These are phyloP conservation scores for Polyploca ridens DNA, from an alignment of 2,888 invertebrate species.

Conservation along the genomic window DNA sequence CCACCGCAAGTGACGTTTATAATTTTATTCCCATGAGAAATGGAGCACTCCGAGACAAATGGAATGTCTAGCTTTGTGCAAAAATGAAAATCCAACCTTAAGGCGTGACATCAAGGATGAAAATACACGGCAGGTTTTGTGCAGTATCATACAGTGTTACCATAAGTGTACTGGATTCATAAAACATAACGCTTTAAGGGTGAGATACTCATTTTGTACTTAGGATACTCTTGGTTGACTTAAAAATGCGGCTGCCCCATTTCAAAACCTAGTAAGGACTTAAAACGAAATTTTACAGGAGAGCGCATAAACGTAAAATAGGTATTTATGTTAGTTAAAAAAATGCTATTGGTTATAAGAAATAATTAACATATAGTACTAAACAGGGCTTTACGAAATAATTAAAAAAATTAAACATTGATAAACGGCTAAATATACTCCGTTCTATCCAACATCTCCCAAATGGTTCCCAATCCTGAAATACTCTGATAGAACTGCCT, in stretches of 20 bases:
- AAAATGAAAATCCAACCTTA: neutral
- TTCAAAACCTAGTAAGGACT: too few relatives aligned
- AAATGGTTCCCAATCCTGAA: neutral
- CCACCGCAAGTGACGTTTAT: neutral
- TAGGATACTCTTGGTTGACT: neutral
- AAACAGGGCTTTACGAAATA: too few relatives aligned
- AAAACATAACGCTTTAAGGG: constrained; percentile 1
- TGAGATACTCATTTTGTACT: neutral
- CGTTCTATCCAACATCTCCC: neutral
- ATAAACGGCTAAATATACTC: too few relatives aligned
- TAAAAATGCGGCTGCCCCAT: too few relatives aligned
- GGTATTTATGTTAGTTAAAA: too few relatives aligned
- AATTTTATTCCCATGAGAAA: constrained; percentile 3
- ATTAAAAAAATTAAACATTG: too few relatives aligned
- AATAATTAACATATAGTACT: too few relatives aligned
- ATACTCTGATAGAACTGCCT: neutral
- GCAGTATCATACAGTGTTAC: neutral
- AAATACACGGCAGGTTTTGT: neutral
- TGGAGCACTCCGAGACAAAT: neutral
- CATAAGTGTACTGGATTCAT: neutral
- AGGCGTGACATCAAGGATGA: neutral
- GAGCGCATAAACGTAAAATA: too few relatives aligned
- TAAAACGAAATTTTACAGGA: too few relatives aligned
- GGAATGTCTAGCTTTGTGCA: neutral
- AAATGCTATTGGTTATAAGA: too few relatives aligned